Percentiles rank a stretch among this genome's conserved stretches.
Conservation (phyloP, 2,113 vertebrate species). For the Periophthalmus modestus region DNA sequence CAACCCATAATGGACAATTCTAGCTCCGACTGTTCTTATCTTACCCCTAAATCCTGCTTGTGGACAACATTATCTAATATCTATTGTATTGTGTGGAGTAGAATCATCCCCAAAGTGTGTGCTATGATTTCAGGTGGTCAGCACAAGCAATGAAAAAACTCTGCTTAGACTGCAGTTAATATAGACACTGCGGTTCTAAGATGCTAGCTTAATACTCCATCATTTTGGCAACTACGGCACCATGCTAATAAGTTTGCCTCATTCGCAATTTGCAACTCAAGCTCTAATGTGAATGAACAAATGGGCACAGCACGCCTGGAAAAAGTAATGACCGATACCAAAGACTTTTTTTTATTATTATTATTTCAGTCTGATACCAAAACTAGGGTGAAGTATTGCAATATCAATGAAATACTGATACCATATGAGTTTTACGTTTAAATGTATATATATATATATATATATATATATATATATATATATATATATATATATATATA, state of each 20-base stretch:
- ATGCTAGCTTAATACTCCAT: neutral
- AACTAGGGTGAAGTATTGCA: too few relatives aligned
- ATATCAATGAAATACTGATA: too few relatives aligned
- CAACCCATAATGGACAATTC: neutral
- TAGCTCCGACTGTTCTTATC: conserved; percentile 12
- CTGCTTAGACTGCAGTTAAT: conserved; percentile 8
- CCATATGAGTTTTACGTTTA: too few relatives aligned
- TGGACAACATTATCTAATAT: conserved; percentile 15
- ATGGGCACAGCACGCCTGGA: neutral
- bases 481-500: too few relatives aligned
- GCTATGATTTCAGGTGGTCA: conserved; percentile 47
- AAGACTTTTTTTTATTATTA: too few relatives aligned
- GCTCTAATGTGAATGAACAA: conserved; percentile 3
- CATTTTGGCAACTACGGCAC: neutral
- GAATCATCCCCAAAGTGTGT: conserved; percentile 22
- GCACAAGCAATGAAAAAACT: conserved; percentile 7
- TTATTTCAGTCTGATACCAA: too few relatives aligned
- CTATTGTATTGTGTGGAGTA: conserved; percentile 30
- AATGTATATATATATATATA: too few relatives aligned
- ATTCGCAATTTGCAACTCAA: neutral
- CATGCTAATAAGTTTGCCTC: neutral
- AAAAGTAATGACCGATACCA: neutral
- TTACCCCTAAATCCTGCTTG: conserved; percentile 12
- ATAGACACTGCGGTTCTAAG: neutral
- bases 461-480: too few relatives aligned